phyloP scores from a whole-genome alignment of 37 sponge, comb jelly and placozoan species.

The Agelas oroides region DNA sequence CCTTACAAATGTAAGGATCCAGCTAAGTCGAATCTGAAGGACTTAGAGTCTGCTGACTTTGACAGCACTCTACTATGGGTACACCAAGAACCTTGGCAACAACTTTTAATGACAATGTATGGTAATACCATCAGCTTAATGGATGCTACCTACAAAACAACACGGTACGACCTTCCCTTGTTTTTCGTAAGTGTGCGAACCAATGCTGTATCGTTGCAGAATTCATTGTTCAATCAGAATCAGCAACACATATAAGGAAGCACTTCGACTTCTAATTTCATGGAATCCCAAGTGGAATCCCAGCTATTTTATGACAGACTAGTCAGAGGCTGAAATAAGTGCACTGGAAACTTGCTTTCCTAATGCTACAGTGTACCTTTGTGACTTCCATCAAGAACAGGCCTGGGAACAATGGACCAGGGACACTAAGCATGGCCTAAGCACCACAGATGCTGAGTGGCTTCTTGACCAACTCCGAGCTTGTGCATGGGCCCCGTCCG shows the following conservation, averaged over 20 bases:
- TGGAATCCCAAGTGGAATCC: slow-evolving; percentile 65
- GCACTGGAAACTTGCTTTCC: slow-evolving; percentile 28
- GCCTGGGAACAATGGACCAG: background rate
- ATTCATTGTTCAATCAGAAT: slow-evolving; percentile 33
- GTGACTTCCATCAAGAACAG: no score
- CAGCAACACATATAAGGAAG: slow-evolving; percentile 31
- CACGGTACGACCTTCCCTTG: slow-evolving; percentile 48
- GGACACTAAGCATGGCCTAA: slow-evolving; percentile 17
- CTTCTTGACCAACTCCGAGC: slow-evolving; percentile 14
- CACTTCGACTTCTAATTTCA: slow-evolving; percentile 28
- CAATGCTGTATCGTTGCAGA: slow-evolving; percentile 66
- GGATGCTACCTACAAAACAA: slow-evolving; percentile 65
- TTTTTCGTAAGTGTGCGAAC: slow-evolving; percentile 59
- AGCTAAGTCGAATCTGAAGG: no score
- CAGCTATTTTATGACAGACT: slow-evolving; percentile 39
- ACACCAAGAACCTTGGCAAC: slow-evolving; percentile 64
- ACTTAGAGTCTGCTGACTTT: no score
- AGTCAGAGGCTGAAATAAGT: slow-evolving; percentile 51
- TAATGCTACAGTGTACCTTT: slow-evolving; percentile 2
- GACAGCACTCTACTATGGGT: slow-evolving; percentile 20
- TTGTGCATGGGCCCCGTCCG: slow-evolving; percentile 29
- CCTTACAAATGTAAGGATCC: no score
- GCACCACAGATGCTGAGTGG: background rate
- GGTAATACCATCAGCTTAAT: slow-evolving; percentile 38
- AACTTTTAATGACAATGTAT: slow-evolving; percentile 34